Conservation (phyloP, 2,113 vertebrate genomes). For the Neogale vison region DNA sequence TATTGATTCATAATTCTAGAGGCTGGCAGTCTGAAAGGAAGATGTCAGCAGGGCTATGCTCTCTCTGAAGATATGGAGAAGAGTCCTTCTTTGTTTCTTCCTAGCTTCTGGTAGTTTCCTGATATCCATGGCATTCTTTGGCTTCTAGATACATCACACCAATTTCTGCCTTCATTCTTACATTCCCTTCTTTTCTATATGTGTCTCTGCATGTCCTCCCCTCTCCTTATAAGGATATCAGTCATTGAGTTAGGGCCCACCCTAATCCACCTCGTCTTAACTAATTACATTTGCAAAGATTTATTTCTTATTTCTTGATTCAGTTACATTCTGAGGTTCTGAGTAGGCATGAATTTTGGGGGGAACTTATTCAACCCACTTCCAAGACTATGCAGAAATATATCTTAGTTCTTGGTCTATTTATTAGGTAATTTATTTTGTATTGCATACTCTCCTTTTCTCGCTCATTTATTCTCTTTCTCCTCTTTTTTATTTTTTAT, state of each 20-base stretch:
- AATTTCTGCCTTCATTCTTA: not conserved
- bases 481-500: not conserved
- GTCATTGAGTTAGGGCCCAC: not conserved
- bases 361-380: not conserved
- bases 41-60: not conserved
- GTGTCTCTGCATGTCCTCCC: not conserved
- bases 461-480: not conserved
- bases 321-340: not conserved
- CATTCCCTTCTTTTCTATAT: not conserved
- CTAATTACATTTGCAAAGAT: not conserved
- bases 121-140: not conserved
- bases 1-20: not conserved
- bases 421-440: not conserved
- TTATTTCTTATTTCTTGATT: not conserved
- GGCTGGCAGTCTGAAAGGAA: not conserved
- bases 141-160: not conserved
- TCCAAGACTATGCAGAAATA: not conserved
- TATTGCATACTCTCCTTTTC: not conserved
- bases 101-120: not conserved
- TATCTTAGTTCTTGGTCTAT: not conserved
- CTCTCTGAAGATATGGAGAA: not conserved
- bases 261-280: not conserved
- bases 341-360: not conserved
- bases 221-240: not conserved
- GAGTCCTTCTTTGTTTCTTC: not conserved